Evolutionary conservation across 2,797 vertebrate genomes (phyloP), one percentile per base, ranked within the genome.

Genomic region (Peromyscus aztecus): DNA sequence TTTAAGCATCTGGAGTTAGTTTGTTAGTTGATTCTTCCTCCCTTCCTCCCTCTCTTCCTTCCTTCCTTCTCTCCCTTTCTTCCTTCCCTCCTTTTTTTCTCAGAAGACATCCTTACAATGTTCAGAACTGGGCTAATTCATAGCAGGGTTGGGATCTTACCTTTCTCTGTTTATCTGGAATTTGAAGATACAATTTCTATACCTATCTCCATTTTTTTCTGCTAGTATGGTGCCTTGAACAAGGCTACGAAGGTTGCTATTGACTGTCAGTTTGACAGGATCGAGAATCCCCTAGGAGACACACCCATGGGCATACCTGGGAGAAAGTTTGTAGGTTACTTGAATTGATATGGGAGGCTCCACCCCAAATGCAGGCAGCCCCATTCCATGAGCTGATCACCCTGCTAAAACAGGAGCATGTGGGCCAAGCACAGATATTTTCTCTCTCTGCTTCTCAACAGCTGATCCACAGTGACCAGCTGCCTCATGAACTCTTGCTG

Each of bases 11-110:
- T 84, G 43, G 14, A 65, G 9, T 65, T 21, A 63, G 59, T 31
- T 21, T 63, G 19, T 46, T 84, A 17, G 9, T 84, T 84, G 27
- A 83, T 10, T 31, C 40, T 37, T 7, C 49, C 5, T 78, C 12
- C 16, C 9, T 55, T 4, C 31, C 17, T 21, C 8, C 67, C 1
- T 9, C 17, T 16, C 16, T n/a, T 10, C 2, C 34, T 21, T 4
- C 34, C 16, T 71, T 23, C 23, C 59, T 27, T 10, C 19, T 19
- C 8, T 24, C 9, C 59, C 8, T 10, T 31, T 1, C 31, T 34
- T 2, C 11, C n/a, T 63, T 77, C 29, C 16, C 4, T 34, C 1
- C 11, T 10, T 80, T 40, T 40, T 40, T 14, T 67, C 40, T 46
- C 40, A 23, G 6, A 11, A 65, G 1, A 65, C 29, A 12, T 46